Evolutionary conservation across 2,113 vertebrate genomes (phyloP).

Genomic region (Neodontobutis hainanensis): DNA sequence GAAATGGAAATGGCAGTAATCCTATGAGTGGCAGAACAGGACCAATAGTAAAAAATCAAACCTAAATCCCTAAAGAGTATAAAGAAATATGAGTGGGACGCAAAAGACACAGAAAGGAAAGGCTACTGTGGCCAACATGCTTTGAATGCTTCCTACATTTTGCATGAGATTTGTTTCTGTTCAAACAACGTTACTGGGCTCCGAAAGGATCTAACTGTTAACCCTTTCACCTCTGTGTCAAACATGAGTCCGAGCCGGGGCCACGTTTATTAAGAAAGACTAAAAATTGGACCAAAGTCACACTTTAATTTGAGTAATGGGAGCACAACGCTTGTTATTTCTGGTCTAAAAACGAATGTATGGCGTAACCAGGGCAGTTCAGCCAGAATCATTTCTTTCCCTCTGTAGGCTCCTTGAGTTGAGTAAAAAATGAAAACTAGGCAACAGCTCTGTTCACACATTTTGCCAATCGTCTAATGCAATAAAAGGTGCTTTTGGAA

Average conservation of each 20-base stretch:
- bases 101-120: neutral
- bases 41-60: neutral
- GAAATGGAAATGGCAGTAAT: neutral
- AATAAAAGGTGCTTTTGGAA: too few relatives aligned
- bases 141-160: slow-evolving; percentile 45
- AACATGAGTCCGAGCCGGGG: neutral
- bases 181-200: slow-evolving; percentile 10
- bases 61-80: neutral
- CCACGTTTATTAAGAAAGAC: slow-evolving; percentile 3
- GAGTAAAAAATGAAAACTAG: too few relatives aligned
- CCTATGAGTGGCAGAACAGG: neutral
- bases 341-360: too few relatives aligned
- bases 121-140: neutral
- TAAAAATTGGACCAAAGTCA: too few relatives aligned
- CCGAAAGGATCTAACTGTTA: slow-evolving; percentile 33
- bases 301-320: too few relatives aligned
- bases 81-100: neutral
- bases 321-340: too few relatives aligned
- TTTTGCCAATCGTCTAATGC: too few relatives aligned
- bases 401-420: too few relatives aligned
- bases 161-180: slow-evolving; percentile 57
- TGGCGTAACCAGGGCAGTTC: too few relatives aligned
- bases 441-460: too few relatives aligned
- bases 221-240: slow-evolving; percentile 12
- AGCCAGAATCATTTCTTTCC: too few relatives aligned